Conservation (phyloP, 2,113 vertebrate species). For the Andinoacara biseriatus region DNA sequence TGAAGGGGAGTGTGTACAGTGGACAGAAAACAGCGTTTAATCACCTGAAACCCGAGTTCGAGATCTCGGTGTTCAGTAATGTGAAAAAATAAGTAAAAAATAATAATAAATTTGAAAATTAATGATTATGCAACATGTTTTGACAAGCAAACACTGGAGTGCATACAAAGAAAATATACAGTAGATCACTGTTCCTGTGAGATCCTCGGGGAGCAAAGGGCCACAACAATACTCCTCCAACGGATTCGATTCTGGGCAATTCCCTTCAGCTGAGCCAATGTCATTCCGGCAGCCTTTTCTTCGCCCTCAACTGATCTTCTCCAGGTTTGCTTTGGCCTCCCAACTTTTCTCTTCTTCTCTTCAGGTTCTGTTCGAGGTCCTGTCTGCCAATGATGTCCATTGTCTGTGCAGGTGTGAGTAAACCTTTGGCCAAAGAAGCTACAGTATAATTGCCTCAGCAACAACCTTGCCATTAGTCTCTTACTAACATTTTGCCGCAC, state of each 20-base stretch:
- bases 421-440: not conserved
- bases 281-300: too few relatives aligned
- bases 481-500: not conserved
- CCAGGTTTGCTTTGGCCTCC: too few relatives aligned
- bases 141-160: accelerated
- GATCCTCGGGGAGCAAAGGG: too few relatives aligned
- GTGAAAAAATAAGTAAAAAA: not conserved
- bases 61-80: not conserved
- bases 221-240: too few relatives aligned
- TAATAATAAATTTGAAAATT: not conserved
- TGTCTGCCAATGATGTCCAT: too few relatives aligned
- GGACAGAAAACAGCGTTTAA: not conserved
- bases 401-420: not conserved
- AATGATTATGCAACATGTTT: not conserved
- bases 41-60: not conserved
- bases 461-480: not conserved
- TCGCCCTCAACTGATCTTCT: too few relatives aligned
- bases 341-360: too few relatives aligned
- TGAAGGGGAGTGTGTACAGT: constrained; percentile 9
- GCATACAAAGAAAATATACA: not conserved
- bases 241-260: too few relatives aligned
- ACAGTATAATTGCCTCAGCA: not conserved
- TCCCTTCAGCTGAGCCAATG: too few relatives aligned
- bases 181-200: not conserved
- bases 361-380: too few relatives aligned